Evolutionary conservation across 1,140 invertebrate genomes (phyloP).

Genomic region (Eubasilissa regina): DNA sequence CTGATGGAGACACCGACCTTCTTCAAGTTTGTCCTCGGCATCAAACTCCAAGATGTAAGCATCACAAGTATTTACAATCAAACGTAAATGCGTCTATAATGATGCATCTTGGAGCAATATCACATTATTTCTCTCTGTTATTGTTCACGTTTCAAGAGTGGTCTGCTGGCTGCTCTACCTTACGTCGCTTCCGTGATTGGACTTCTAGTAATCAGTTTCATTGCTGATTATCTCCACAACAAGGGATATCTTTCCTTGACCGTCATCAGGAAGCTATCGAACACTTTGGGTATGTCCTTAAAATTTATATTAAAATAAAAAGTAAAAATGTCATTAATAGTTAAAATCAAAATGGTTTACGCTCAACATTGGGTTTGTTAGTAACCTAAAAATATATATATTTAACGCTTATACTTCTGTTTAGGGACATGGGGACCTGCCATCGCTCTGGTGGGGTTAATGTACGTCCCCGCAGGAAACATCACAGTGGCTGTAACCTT

Average conservation of each 20-base stretch:
- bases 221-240: slow-evolving; percentile 65
- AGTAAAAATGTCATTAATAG: too few relatives aligned
- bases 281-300: slow-evolving; percentile 34
- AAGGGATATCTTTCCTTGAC: slow-evolving; percentile 22
- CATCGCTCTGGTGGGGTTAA: background rate
- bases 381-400: background rate
- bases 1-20: slow-evolving; percentile 31
- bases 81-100: too few relatives aligned
- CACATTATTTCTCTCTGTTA: too few relatives aligned
- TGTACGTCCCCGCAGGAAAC: slow-evolving; percentile 53
- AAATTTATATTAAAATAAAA: background rate
- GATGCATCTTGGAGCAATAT: too few relatives aligned
- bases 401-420: background rate
- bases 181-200: slow-evolving; percentile 72
- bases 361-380: too few relatives aligned
- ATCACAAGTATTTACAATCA: background rate
- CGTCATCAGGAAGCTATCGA: slow-evolving; percentile 31
- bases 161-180: slow-evolving; percentile 76
- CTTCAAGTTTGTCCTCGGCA: slow-evolving; percentile 37
- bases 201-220: slow-evolving; percentile 65
- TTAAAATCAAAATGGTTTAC: too few relatives aligned
- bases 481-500: slow-evolving; percentile 37
- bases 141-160: slow-evolving; percentile 70
- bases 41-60: slow-evolving; percentile 43
- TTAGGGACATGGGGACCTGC: slow-evolving; percentile 37